These are phyloP conservation scores for Clunio marinus DNA, from an alignment of 2,888 invertebrate species.

Conservation along the genomic window DNA sequence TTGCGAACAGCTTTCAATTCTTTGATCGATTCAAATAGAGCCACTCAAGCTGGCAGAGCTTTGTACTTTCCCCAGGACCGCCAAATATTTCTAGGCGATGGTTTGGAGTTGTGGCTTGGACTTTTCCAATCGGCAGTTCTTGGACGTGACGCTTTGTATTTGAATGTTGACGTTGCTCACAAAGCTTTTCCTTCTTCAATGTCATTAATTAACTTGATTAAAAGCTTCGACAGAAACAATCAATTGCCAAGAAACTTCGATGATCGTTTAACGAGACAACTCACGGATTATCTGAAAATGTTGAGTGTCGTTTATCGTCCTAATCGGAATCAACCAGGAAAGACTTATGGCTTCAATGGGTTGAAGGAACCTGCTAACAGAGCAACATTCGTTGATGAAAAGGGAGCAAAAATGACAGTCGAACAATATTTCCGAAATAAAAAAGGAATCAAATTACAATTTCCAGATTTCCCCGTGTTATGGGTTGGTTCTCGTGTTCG, in stretches of 20 bases:
- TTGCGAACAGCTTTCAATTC: slow-evolving; percentile 54
- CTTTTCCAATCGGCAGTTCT: slow-evolving; percentile 88
- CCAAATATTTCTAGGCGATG: slow-evolving; percentile 61
- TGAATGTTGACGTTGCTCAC: slow-evolving; percentile 88
- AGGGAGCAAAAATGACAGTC: slow-evolving; percentile 49
- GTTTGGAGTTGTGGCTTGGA: slow-evolving; percentile 88
- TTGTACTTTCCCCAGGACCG: slow-evolving; percentile 55
- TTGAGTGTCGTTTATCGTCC: slow-evolving; percentile 46
- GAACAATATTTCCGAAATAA: slow-evolving; percentile 44
- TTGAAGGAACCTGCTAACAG: slow-evolving; percentile 45
- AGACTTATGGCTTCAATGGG: slow-evolving; percentile 44
- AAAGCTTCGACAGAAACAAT: slow-evolving; percentile 43
- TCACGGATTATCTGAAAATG: slow-evolving; percentile 42
- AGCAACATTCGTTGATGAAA: slow-evolving; percentile 48
- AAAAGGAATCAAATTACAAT: slow-evolving; percentile 50
- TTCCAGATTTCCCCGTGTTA: slow-evolving; percentile 73
- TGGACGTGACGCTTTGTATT: slow-evolving; percentile 73
- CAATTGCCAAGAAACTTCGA: slow-evolving; percentile 8
- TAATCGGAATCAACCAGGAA: slow-evolving; percentile 42
- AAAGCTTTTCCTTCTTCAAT: slow-evolving; percentile 68
- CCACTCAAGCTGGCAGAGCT: background rate
- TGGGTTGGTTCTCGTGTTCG: slow-evolving; percentile 71
- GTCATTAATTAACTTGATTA: slow-evolving; percentile 52
- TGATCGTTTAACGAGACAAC: background rate
- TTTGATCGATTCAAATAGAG: slow-evolving; percentile 41